Conservation (phyloP, 2,113 vertebrate species). For the Vidua chalybeata region DNA sequence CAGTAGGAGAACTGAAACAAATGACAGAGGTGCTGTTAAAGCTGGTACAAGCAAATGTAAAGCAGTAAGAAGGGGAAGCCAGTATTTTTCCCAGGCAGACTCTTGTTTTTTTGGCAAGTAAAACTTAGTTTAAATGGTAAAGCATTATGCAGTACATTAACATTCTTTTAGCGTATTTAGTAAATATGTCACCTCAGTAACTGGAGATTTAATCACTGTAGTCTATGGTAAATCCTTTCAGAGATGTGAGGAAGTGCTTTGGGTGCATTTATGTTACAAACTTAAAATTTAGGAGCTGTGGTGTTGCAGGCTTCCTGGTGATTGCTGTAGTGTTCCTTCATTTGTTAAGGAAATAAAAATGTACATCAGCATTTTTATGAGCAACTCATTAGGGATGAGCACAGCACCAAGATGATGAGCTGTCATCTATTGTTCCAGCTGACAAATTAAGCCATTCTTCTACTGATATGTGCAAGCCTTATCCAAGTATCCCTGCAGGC, state of each 20-base stretch:
- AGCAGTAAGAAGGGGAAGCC: not conserved
- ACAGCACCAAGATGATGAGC: not conserved
- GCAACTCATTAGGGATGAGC: not conserved
- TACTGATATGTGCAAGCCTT: not conserved
- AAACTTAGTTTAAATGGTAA: not conserved
- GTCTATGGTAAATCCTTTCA: not conserved
- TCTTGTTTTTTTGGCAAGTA: not conserved
- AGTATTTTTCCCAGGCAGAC: not conserved
- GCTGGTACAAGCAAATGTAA: not conserved
- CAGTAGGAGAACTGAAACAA: not conserved
- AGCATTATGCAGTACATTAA: not conserved
- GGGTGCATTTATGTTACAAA: not conserved
- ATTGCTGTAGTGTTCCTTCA: not conserved
- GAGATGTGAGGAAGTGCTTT: not conserved
- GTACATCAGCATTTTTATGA: not conserved
- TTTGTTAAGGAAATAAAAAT: not conserved
- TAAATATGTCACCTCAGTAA: not conserved
- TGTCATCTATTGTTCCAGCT: conserved; percentile 22
- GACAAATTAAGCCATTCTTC: conserved; percentile 17
- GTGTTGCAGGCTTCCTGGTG: not conserved
- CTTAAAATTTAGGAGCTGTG: not conserved
- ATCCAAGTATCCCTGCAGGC: not conserved
- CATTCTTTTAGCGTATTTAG: not conserved
- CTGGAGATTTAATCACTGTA: not conserved
- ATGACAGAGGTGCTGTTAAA: not conserved